phyloP scores from a whole-genome alignment of 2,113 vertebrate species.

The Equus przewalskii region DNA sequence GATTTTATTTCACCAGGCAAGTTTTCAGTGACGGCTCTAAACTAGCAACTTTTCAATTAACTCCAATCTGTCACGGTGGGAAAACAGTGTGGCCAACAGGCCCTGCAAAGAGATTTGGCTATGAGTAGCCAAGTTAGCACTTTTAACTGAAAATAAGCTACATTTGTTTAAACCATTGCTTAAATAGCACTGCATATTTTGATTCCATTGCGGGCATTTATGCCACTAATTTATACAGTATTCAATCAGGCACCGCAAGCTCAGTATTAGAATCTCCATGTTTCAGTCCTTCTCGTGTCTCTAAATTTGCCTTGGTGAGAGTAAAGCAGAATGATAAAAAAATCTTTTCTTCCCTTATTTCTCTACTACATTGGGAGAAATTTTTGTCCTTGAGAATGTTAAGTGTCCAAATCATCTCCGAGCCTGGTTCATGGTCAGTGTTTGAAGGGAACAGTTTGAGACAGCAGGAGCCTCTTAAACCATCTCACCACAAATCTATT shows the following conservation, averaged over 20 bases:
- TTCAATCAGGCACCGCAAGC: conserved; percentile 67
- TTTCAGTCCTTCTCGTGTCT: conserved; percentile 41
- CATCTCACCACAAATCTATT: conserved; percentile 46
- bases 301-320: background rate
- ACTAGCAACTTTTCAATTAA: conserved; percentile 87
- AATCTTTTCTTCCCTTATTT: conserved; percentile 68
- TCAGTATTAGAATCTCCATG: conserved; percentile 77
- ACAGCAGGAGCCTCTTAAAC: conserved; percentile 53
- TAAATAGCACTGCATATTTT: background rate
- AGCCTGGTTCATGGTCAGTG: conserved; percentile 63
- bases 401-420: conserved; percentile 70
- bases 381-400: conserved; percentile 78
- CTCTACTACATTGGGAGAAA: conserved; percentile 46
- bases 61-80: conserved; percentile 85
- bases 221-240: conserved; percentile 61
- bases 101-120: conserved; percentile 75
- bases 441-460: conserved; percentile 69
- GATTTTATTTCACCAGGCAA: conserved; percentile 81
- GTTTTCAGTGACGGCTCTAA: conserved; percentile 85
- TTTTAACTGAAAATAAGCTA: conserved; percentile 56
- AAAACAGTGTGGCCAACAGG: conserved; percentile 55
- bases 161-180: conserved; percentile 77
- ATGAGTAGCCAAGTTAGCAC: conserved; percentile 64
- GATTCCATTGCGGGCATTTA: conserved; percentile 64
- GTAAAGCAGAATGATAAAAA: background rate